phyloP scores from a whole-genome alignment of 2,888 invertebrate species.

The Eupithecia tripunctaria region DNA sequence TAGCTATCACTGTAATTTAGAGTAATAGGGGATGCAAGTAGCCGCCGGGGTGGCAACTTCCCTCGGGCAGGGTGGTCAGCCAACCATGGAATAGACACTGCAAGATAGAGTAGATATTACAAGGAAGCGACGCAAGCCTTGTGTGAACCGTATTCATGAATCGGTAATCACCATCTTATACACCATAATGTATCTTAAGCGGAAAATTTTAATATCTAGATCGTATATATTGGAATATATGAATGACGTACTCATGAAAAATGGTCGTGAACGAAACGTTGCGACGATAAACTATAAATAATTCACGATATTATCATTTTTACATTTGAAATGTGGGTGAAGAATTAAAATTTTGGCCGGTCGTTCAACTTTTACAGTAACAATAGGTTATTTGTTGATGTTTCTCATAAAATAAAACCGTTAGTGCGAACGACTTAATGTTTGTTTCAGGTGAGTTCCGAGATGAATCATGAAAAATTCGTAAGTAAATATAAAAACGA shows the following conservation, averaged over 20 bases:
- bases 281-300: conserved; percentile 66
- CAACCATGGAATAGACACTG: conserved; percentile 59
- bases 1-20: conserved; percentile 55
- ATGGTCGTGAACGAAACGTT: conserved; percentile 55
- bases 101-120: conserved; percentile 44
- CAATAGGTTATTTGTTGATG: conserved; percentile 55
- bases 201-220: conserved; percentile 66
- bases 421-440: conserved; percentile 47
- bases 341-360: conserved; percentile 77
- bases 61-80: conserved; percentile 55
- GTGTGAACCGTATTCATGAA: conserved; percentile 46
- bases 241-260: conserved; percentile 54
- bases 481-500: conserved; percentile 47
- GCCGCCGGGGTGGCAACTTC: conserved; percentile 54
- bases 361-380: conserved; percentile 67
- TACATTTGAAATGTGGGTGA: conserved; percentile 71
- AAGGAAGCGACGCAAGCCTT: conserved; percentile 41
- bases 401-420: conserved; percentile 47
- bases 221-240: conserved; percentile 61
- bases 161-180: conserved; percentile 42
- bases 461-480: conserved; percentile 41
- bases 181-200: conserved; percentile 40
- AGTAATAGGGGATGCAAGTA: conserved; percentile 50
- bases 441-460: conserved; percentile 59
- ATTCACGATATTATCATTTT: conserved; percentile 72